phyloP scores from a whole-genome alignment of 37 sponge, comb jelly and placozoan genomes.

The Amphimedon queenslandica region DNA sequence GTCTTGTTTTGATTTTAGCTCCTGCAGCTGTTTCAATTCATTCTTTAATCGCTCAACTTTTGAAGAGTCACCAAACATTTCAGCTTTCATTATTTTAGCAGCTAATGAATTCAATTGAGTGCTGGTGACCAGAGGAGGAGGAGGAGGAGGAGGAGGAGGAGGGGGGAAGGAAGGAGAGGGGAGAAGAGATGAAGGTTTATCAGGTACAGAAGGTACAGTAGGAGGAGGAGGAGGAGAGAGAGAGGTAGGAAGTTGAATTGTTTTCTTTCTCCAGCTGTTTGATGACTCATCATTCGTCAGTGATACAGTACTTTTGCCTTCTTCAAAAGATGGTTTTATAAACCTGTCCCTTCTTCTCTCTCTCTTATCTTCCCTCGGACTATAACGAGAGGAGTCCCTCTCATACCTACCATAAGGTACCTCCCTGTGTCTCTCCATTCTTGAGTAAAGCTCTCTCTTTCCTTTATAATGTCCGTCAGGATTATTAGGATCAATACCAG shows the following conservation, averaged over 20 bases:
- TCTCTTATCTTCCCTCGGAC: background rate
- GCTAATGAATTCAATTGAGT: slow-evolving; percentile 71
- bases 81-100: slow-evolving; percentile 85
- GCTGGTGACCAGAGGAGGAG: slow-evolving; percentile 36
- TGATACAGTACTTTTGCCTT: slow-evolving; percentile 4
- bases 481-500: slow-evolving; percentile 60
- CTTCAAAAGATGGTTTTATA: background rate
- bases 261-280: slow-evolving; percentile 7
- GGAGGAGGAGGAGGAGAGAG: background rate
- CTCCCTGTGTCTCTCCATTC: background rate
- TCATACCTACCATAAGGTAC: background rate
- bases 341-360: background rate
- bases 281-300: background rate
- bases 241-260: background rate
- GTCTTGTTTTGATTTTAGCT: background rate
- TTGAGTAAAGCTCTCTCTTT: slow-evolving; percentile 18
- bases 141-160: slow-evolving; percentile 1
- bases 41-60: slow-evolving; percentile 38
- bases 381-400: background rate
- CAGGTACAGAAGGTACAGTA: background rate
- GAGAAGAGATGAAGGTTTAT: background rate
- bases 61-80: slow-evolving; percentile 67
- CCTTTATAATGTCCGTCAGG: slow-evolving; percentile 24
- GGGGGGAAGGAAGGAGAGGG: background rate
- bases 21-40: slow-evolving; percentile 34